Evolutionary conservation across 2,113 vertebrate genomes (phyloP), one percentile per base, ranked within the genome.

Genomic region (Panthera tigris): DNA sequence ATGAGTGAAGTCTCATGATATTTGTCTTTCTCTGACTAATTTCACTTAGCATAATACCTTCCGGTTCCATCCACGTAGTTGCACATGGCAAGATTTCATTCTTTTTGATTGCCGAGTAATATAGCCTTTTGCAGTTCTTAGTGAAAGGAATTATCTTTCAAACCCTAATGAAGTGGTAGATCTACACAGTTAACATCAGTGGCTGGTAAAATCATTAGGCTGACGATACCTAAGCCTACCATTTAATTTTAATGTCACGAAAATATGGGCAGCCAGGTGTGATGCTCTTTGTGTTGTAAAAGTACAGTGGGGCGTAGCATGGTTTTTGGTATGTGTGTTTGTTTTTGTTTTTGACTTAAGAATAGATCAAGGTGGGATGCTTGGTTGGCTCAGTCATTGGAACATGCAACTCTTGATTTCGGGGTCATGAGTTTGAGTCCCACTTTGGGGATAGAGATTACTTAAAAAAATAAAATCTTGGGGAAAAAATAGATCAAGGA

Each of bases 91-190:
- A 45, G 45, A 45, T 45, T 8, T 45, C 45, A 45, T 45, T 45
- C 45, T 45, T 45, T 45, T 45, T 45, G 45, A 9, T 45, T 45
- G 45, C 45, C 7, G 45, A 45, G 45, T 45, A 45, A 45, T 45
- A 45, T 19, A 92, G 19, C 71, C 74, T 86, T 95, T 90, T 94
- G 50, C 41, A 87, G 18, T 11, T 88, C 19, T 13, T 96, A 11
- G 55, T 86, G 45, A 95, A 91, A 95, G 73, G 89, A 6, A 92
- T 76, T 91, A 57, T 91, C 74, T 88, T 92, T 29, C 23, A 91
- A 86, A 86, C 27, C 5, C 9, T 93, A 39, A 52, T 73, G 48
- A 78, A 89, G 48, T 87, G 50, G 4, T 93, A 61, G n/a, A 73
- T 89, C 69, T 57, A 66, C 48, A 33, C 61, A 91, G 11, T 19